These are phyloP conservation scores for Drosophila miranda DNA, from an alignment of 1,140 invertebrate genomes.

Conservation along the genomic window DNA sequence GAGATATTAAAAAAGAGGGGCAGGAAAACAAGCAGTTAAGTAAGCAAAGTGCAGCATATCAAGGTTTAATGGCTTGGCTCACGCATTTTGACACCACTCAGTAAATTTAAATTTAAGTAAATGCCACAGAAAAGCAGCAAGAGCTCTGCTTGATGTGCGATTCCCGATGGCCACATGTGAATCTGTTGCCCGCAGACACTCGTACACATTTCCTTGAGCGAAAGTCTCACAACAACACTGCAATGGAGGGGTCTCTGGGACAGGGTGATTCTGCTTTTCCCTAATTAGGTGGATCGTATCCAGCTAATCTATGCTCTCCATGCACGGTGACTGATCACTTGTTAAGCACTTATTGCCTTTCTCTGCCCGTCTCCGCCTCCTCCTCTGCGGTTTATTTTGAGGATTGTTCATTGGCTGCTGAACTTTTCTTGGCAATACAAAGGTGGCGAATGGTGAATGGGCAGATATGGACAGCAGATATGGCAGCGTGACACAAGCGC, in stretches of 20 bases:
- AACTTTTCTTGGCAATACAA: slow-evolving; percentile 48
- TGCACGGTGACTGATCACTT: slow-evolving; percentile 64
- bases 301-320: slow-evolving; percentile 50
- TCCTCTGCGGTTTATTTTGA: slow-evolving; percentile 61
- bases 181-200: slow-evolving; percentile 3
- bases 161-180: slow-evolving; percentile 8
- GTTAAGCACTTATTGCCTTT: slow-evolving; percentile 64
- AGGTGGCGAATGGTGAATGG: slow-evolving; percentile 1
- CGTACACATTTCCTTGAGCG: slow-evolving; percentile 18
- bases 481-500: slow-evolving; percentile 13
- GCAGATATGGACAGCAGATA: slow-evolving; percentile 6
- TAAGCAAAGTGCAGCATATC: slow-evolving; percentile 47
- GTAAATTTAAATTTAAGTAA: slow-evolving; percentile 54
- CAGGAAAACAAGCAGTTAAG: slow-evolving; percentile 42
- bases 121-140: slow-evolving; percentile 31
- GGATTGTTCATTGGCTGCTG: slow-evolving; percentile 68
- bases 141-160: slow-evolving; percentile 12
- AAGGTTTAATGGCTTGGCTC: slow-evolving; percentile 58
- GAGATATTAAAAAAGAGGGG: slow-evolving; percentile 34
- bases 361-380: slow-evolving; percentile 4
- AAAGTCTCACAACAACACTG: slow-evolving; percentile 15
- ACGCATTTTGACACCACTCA: slow-evolving; percentile 69
- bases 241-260: neutral
- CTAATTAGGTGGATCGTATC: slow-evolving; percentile 58
- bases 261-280: slow-evolving; percentile 14